phyloP scores from a whole-genome alignment of 2,888 invertebrate genomes.

The Therioaphis trifolii region DNA sequence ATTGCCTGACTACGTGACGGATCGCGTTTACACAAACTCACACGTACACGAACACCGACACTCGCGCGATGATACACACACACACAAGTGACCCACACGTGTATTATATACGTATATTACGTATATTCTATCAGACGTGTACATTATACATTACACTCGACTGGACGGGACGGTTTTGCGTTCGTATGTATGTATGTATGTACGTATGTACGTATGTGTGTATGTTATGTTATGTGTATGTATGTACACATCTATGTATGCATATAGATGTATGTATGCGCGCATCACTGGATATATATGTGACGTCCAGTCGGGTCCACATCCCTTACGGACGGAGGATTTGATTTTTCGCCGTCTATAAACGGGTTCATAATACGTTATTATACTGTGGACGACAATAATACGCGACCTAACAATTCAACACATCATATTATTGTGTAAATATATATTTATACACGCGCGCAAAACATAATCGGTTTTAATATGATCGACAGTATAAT shows the following conservation, averaged over 20 bases:
- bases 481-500: no score
- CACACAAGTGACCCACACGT: background rate
- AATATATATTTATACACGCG: no score
- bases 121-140: background rate
- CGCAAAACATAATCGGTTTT: no score
- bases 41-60: no score
- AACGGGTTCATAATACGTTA: no score
- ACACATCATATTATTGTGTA: no score
- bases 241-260: no score
- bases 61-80: background rate
- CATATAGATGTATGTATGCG: background rate
- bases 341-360: background rate
- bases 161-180: background rate
- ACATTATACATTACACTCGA: background rate
- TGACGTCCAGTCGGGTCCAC: background rate
- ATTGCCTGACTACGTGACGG: constrained; percentile 12
- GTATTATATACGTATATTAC: no score
- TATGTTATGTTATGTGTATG: no score
- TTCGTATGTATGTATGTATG: background rate
- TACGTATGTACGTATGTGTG: background rate
- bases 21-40: constrained; percentile 5
- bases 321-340: background rate
- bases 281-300: background rate
- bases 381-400: no score
- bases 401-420: no score